Percentiles rank a stretch among this genome's conserved stretches.
Evolutionary conservation across 2,888 invertebrate genomes (phyloP).

Genomic region (Sacculina carcini): DNA sequence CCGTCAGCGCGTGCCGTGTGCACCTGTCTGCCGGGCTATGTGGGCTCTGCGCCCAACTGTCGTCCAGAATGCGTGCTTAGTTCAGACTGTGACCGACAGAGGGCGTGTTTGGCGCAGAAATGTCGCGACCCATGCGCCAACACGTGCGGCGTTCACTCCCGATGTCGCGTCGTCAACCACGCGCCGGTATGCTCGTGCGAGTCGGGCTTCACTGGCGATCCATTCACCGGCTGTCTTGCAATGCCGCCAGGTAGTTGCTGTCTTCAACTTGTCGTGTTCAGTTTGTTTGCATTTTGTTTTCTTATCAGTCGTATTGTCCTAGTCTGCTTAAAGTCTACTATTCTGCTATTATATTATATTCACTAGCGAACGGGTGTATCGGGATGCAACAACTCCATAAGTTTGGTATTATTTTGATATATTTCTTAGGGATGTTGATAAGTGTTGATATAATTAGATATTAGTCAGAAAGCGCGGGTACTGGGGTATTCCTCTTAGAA

Average conservation of each 20-base stretch:
- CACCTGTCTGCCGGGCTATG: conserved; percentile 15
- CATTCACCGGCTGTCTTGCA: conserved; percentile 41
- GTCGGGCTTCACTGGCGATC: conserved; percentile 50
- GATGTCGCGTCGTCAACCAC: conserved; percentile 16
- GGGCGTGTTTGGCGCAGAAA: conserved; percentile 28
- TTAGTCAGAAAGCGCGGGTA: too few relatives aligned
- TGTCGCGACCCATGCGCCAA: conserved; percentile 35
- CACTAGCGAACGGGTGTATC: too few relatives aligned
- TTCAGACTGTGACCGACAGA: conserved; percentile 44
- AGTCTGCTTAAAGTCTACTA: too few relatives aligned
- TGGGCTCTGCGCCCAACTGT: conserved; percentile 28
- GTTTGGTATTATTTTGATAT: too few relatives aligned
- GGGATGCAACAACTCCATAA: too few relatives aligned
- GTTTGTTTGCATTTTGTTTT: too few relatives aligned
- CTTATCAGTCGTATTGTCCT: too few relatives aligned
- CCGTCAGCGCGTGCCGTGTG: conserved; percentile 22
- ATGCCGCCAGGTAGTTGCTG: background rate
- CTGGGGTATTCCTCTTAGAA: too few relatives aligned
- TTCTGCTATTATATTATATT: too few relatives aligned
- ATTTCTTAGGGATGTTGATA: too few relatives aligned
- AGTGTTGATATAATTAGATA: too few relatives aligned
- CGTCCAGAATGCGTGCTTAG: conserved; percentile 47
- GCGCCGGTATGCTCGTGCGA: conserved; percentile 38
- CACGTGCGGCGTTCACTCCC: conserved; percentile 19
- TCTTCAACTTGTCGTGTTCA: too few relatives aligned